Conservation (phyloP, 2,113 vertebrate genomes). For the Gymnobelideus leadbeateri region DNA sequence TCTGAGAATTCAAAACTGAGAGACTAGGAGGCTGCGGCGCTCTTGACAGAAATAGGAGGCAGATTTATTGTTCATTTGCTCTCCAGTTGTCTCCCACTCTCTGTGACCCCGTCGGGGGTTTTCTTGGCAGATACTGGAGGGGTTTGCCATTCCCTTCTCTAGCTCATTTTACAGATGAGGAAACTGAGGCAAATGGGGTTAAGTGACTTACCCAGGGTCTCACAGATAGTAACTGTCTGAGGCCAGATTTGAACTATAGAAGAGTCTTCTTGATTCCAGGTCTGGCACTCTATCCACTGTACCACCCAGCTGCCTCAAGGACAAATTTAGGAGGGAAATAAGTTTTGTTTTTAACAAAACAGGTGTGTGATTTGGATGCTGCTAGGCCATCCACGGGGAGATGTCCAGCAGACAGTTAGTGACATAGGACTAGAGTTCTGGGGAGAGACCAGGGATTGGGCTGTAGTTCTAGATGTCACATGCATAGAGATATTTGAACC, state of each 20-base stretch:
- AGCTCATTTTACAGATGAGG: neutral
- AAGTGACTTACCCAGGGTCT: neutral
- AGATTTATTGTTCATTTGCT: too few species aligned
- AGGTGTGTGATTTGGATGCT: neutral
- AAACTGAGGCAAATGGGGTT: neutral
- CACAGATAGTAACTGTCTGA: neutral
- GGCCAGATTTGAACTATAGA: too few species aligned
- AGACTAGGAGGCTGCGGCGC: neutral
- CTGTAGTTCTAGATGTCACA: neutral
- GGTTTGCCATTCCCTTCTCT: too few species aligned
- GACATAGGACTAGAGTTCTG: neutral
- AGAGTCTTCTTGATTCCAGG: neutral
- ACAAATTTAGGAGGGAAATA: neutral
- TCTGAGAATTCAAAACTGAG: neutral
- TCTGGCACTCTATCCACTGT: neutral
- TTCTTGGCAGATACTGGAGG: too few species aligned
- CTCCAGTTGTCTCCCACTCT: too few species aligned
- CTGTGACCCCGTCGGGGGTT: too few species aligned
- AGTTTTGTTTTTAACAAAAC: neutral
- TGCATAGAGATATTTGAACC: neutral
- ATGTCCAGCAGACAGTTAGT: neutral
- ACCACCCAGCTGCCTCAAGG: neutral
- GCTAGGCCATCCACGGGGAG: neutral
- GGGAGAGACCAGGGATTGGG: neutral
- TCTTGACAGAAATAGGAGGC: neutral